Conservation (phyloP, 2,113 vertebrate genomes). For the Strigops habroptila region DNA sequence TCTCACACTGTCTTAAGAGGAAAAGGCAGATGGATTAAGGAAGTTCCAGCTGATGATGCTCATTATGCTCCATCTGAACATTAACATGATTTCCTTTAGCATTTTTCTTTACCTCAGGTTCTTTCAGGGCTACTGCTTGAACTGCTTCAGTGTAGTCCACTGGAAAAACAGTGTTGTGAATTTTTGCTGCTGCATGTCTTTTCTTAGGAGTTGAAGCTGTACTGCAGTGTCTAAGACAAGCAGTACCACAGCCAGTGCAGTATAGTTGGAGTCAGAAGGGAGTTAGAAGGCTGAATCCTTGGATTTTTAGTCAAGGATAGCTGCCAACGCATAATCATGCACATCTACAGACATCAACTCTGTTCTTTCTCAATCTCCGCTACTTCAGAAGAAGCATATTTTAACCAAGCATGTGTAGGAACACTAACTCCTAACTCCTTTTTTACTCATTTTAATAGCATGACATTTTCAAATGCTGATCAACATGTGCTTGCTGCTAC, state of each 20-base stretch:
- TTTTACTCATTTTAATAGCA: background rate
- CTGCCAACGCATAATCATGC: background rate
- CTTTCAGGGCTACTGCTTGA: background rate
- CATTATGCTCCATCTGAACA: background rate
- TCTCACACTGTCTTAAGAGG: background rate
- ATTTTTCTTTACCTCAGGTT: background rate
- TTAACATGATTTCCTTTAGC: background rate
- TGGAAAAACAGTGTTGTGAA: background rate
- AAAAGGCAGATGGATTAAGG: background rate
- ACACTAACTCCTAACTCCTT: background rate
- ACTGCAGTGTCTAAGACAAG: background rate
- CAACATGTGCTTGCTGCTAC: background rate
- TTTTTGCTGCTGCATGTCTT: background rate
- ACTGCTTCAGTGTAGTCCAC: background rate
- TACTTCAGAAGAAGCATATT: background rate
- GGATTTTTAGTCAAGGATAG: background rate
- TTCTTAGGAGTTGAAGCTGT: background rate
- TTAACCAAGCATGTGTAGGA: background rate
- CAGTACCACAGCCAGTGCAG: background rate
- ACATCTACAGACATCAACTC: background rate
- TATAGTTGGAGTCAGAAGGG: background rate
- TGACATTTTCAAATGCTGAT: conserved; percentile 16
- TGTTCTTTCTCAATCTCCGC: background rate
- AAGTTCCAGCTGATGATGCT: background rate
- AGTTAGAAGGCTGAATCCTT: background rate